Base-by-base conservation (phyloP, 1,140 invertebrate species). In the Wasmannia auropunctata region DNA sequence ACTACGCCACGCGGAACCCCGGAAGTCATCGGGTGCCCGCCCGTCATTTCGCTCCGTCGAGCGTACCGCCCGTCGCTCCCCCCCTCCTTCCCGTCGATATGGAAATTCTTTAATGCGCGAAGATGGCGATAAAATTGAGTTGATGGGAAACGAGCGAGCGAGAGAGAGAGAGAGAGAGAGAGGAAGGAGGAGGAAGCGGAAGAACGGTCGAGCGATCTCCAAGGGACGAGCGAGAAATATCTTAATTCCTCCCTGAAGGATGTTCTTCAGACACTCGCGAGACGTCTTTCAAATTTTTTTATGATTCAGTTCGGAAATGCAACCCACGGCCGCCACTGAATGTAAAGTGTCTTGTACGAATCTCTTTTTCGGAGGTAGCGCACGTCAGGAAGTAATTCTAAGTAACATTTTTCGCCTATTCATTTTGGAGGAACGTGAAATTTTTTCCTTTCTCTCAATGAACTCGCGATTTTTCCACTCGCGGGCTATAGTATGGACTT, bases 1-100 rank as follows among this genome's bases (percentile, higher is more conserved):
- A 62, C 67, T 77, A 77, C 58, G 51, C 76, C 70, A 40, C 74
- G 11, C 40, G 43, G 54, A 75, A 83, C 70, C 77, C n/a, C 87
- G 88, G 77, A 89, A 89, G 85, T 89, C 88, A 86, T 83, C 85
- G 85, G 87, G 46, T 40, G 56, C 81, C 56, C 40, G 63, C 49
- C 75, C 60, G 58, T 85, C 87, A 83, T 83, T 86, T 89, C 72
- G 87, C 49, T 43, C 51, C 46, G 76, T 58, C 56, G 31, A 65
- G 16, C 62, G 54, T 40, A 60, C 5, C 49, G 22, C 6, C 54
- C 34, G 37, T n/a, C n/a, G n/a, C n/a, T n/a, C n/a, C n/a, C n/a
- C n/a, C n/a, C n/a, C n/a, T n/a, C n/a, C n/a, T n/a, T n/a, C 4
- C 28, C 74, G 43, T 16, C 58, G 75, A 65, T 80, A 67, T 67